Conservation (phyloP, 37 sponge, comb jelly and placozoan genomes). For the Tethya wilhelma region DNA sequence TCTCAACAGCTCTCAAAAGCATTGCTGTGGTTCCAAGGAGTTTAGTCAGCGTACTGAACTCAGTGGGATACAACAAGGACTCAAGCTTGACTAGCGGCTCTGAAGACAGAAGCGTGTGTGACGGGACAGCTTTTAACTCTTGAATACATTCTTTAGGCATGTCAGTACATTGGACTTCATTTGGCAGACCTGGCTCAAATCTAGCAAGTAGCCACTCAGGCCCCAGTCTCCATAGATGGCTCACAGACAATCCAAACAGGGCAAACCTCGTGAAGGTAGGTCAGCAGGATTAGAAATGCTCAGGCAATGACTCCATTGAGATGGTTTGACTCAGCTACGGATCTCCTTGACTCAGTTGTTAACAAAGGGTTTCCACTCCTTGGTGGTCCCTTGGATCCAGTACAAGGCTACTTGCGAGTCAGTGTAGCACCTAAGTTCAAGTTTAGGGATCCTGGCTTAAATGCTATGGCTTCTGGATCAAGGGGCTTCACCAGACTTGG, state of each 20-base stretch:
- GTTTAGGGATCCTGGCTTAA: neutral
- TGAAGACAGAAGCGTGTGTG: constrained; percentile 12
- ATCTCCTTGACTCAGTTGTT: constrained; percentile 15
- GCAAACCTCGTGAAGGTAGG: constrained; percentile 6
- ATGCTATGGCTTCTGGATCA: constrained; percentile 5
- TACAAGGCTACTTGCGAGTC: too few species aligned
- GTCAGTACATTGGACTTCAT: neutral
- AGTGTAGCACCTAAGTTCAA: constrained; percentile 18
- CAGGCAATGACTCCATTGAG: constrained; percentile 29
- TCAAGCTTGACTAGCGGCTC: neutral
- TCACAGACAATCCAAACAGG: constrained; percentile 14
- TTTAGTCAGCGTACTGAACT: constrained; percentile 16
- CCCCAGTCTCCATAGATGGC: constrained; percentile 22
- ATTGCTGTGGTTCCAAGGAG: constrained; percentile 27
- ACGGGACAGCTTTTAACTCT: constrained; percentile 7
- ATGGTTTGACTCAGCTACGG: neutral
- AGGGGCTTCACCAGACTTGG: neutral
- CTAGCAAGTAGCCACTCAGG: constrained; percentile 17
- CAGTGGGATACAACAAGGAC: neutral
- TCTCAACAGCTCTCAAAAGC: constrained; percentile 8
- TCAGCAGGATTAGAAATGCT: constrained; percentile 5
- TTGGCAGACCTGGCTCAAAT: neutral
- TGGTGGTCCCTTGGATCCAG: constrained; percentile 17
- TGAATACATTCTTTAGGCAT: constrained; percentile 18
- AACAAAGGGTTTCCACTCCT: constrained; percentile 50